Percentiles rank a stretch among this genome's conserved stretches.
phyloP scores from a whole-genome alignment of 2,113 vertebrate species.

The Corydoras maculifer region DNA sequence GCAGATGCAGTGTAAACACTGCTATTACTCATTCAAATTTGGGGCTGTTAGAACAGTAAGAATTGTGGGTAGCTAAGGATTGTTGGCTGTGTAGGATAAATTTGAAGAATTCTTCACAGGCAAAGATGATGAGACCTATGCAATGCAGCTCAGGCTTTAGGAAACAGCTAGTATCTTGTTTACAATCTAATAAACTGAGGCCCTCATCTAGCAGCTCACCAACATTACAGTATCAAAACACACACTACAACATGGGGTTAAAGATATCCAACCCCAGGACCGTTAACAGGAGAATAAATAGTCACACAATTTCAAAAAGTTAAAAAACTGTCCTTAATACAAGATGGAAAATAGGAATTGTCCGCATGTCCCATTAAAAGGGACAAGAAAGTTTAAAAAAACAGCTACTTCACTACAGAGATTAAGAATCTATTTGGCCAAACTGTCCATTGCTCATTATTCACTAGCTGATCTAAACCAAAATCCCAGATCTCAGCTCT shows the following conservation, averaged over 20 bases:
- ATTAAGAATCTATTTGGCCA: background rate
- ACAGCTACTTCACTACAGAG: background rate
- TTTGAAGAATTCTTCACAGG: no score
- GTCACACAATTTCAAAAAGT: constrained; percentile 24
- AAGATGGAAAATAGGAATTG: constrained; percentile 25
- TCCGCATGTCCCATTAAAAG: constrained; percentile 21
- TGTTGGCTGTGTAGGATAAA: no score
- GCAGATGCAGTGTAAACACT: no score
- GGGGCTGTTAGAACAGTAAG: no score
- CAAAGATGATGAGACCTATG: no score
- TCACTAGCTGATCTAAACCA: background rate
- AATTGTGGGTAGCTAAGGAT: no score
- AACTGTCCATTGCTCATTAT: background rate
- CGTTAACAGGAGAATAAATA: constrained; percentile 47
- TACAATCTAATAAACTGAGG: background rate
- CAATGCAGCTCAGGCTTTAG: no score
- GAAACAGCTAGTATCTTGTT: background rate
- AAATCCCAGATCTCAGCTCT: background rate
- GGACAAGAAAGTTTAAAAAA: constrained; percentile 1
- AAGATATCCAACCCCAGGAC: background rate
- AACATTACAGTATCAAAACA: constrained; percentile 29
- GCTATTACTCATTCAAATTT: no score
- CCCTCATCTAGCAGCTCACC: constrained; percentile 12
- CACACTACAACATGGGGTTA: constrained; percentile 6
- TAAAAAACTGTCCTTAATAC: constrained; percentile 31